Evolutionary conservation across 2,888 invertebrate species (phyloP), one percentile per base, ranked within the genome.

Genomic region (Ennomos quercinarius): DNA sequence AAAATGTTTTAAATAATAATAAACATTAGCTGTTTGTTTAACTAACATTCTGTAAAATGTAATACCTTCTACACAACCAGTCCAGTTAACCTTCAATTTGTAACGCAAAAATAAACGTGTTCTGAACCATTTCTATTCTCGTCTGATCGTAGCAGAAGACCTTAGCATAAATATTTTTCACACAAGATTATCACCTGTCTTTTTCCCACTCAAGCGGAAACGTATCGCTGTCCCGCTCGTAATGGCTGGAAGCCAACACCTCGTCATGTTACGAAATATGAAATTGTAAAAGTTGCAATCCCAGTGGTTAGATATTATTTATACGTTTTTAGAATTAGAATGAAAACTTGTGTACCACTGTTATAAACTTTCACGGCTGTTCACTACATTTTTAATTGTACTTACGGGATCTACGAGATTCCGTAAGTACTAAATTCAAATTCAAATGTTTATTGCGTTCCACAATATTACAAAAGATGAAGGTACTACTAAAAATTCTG

Each of bases 151-250:
- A 91, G 87, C 76, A 71, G 75, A 78, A 86, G 89, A 86, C 89
- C 90, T 90, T 89, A 91, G 81, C 89, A 90, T 89, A 89, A 90
- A 91, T 91, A 91, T 91, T 91, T 91, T 91, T 91, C 90, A 86
- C 88, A 87, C 87, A 83, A 89, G 84, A 86, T 84, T 86, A 86
- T 89, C 81, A 87, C 85, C 85, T 87, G 85, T 88, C 87, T 77
- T 82, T 67, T 73, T 91, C 85, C 69, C 82, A 86, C 91, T 81
- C 80, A 77, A 66, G 77, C 77, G 76, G 78, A 75, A 76, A 75
- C 73, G 64, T 80, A 86, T 83, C 71, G 70, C 80, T 75, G 80
- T 90, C 89, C 82, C 87, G 71, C 68, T 83, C 77, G 56, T 61
- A 71, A 81, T 91, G 91, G 91, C 87, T 61, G 52, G 51, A 50